These are phyloP conservation scores for Caenorhabditis briggsae DNA, from an alignment of 1,140 invertebrate species.

Conservation along the genomic window DNA sequence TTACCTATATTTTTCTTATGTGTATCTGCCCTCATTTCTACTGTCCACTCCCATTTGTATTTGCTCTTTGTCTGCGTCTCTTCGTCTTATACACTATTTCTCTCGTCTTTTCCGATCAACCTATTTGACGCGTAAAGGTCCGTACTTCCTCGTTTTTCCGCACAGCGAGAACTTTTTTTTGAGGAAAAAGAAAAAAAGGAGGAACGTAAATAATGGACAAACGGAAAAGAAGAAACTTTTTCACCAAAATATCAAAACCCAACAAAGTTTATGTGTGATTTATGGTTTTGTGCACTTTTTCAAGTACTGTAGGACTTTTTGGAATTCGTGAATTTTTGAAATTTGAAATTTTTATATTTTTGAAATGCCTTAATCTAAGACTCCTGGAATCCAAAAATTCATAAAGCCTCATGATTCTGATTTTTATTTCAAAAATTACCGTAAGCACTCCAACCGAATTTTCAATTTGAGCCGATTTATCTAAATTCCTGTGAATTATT, in stretches of 20 bases:
- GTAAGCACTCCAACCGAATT: no score
- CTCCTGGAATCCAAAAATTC: no score
- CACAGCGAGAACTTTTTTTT: background rate
- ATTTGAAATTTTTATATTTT: no score
- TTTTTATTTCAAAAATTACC: no score
- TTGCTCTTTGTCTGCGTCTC: constrained; percentile 46
- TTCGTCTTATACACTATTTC: constrained; percentile 6
- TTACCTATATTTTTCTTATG: background rate
- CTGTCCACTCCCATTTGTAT: constrained; percentile 25
- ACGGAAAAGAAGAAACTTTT: constrained; percentile 1
- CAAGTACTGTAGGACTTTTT: no score
- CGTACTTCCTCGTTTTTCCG: constrained; percentile 52
- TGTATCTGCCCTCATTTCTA: constrained; percentile 37
- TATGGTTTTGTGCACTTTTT: background rate
- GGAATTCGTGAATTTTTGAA: no score
- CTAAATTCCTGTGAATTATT: no score
- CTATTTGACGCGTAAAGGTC: constrained; percentile 53
- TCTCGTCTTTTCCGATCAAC: background rate
- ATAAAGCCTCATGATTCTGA: no score
- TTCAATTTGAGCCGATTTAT: no score
- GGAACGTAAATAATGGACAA: constrained; percentile 52
- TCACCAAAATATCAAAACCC: constrained; percentile 10
- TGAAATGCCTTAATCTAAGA: no score
- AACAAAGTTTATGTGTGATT: constrained; percentile 7
- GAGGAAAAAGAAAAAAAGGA: constrained; percentile 9